Conservation (phyloP, 64 coral and sea anemone genomes). For the Astreopora myriophthalma region DNA sequence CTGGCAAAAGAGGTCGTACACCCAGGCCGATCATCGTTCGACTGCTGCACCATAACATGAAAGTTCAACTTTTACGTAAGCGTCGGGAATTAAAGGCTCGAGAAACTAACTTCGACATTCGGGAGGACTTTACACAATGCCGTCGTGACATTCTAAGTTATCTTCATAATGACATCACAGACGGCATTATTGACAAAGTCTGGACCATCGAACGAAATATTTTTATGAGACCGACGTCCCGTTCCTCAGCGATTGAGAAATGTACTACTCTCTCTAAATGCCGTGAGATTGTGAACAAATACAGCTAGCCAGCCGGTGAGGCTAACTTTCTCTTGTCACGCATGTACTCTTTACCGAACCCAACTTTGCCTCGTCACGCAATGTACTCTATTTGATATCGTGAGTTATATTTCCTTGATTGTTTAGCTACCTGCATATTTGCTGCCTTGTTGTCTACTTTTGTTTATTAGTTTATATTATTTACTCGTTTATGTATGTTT, state of each 20-base stretch:
- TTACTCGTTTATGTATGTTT: not conserved
- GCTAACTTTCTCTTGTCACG: not conserved
- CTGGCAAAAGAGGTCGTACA: too few relatives aligned
- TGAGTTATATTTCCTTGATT: not conserved
- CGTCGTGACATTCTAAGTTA: constrained; percentile 30
- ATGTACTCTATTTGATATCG: not conserved
- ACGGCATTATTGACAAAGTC: not conserved
- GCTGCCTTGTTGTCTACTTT: not conserved
- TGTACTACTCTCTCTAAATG: not conserved
- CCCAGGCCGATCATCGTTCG: constrained; percentile 44
- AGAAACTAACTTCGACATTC: constrained; percentile 11
- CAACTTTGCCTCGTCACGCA: not conserved
- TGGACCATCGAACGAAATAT: not conserved
- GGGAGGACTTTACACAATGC: constrained; percentile 22
- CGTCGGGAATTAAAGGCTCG: constrained; percentile 16
- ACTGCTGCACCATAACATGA: constrained; percentile 38
- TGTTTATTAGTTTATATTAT: not conserved
- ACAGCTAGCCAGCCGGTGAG: not conserved
- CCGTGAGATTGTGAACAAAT: not conserved
- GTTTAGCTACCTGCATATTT: not conserved
- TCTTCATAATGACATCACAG: not conserved
- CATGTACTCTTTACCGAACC: not conserved
- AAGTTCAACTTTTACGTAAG: constrained; percentile 32
- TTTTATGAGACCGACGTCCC: not conserved
- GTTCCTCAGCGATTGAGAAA: not conserved